Evolutionary conservation across 2,113 vertebrate species (phyloP), one percentile per base, ranked within the genome.

Genomic region (Taxidea taxus): DNA sequence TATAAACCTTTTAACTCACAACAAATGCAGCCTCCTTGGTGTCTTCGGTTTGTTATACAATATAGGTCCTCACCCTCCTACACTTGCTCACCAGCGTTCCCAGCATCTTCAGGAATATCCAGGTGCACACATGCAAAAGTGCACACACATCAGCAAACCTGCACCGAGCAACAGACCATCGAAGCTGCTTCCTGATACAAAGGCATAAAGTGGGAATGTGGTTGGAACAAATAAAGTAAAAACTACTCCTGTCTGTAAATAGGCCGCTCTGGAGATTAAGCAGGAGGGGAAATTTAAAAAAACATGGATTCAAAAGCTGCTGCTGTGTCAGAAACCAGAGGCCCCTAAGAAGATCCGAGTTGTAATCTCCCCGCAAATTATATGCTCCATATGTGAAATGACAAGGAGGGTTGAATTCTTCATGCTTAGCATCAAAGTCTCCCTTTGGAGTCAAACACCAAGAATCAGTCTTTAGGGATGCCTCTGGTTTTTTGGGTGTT

Each of bases 1-100:
- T 98, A 98, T 97, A 99, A 99, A 98, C 98, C 98, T 98, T 99
- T 98, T 98, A 98, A 98, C 98, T 98, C 98, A 87, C 98, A 98
- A 98, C 98, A 98, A 98, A 98, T n/a, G 97, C 97, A 98, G 91
- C 98, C 98, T 98, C 96, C 96, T 98, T 96, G 95, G 97, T 99
- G 98, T 97, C 97, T 98, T 98, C 81, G 72, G 97, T 98, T 98
- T 97, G 97, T 98, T 97, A 97, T 90, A 96, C 97, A 98, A 96
- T 97, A 95, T 94, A 98, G 98, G 98, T 97, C 98, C 97, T 98
- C 97, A 92, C 98, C 98, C 97, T 98, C 97, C 98, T 95, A 97
- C 97, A 97, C 90, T 98, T 86, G 83, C 94, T 95, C 97, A 92
- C 96, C 97, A 94, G 96, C 97, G 97, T 98, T 97, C 96, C 97